Percentiles rank a stretch among this genome's conserved stretches.
Conservation (phyloP, 2,888 invertebrate genomes). For the Brenthis hecate region DNA sequence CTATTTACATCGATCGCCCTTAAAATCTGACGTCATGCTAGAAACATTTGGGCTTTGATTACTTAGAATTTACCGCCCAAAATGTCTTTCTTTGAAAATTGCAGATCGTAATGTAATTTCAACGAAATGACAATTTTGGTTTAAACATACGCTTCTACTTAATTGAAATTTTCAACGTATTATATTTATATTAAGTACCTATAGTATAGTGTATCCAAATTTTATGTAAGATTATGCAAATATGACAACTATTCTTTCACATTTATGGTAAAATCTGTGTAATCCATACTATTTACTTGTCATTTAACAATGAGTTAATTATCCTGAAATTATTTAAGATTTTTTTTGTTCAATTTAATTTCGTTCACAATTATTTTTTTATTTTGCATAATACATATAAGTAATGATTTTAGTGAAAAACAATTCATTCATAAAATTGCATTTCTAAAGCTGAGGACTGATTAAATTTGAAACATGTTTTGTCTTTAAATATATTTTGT, state of each 20-base stretch:
- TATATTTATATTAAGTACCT: constrained; percentile 76
- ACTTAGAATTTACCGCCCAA: constrained; percentile 36
- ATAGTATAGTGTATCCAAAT: constrained; percentile 74
- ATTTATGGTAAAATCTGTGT: constrained; percentile 51
- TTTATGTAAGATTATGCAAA: constrained; percentile 70
- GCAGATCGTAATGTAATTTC: constrained; percentile 52
- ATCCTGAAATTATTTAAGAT: constrained; percentile 61
- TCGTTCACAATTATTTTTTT: constrained; percentile 52
- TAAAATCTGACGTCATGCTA: constrained; percentile 62
- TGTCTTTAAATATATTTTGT: constrained; percentile 83
- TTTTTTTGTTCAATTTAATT: constrained; percentile 52
- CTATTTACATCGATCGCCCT: constrained; percentile 47
- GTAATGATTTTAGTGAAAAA: constrained; percentile 59
- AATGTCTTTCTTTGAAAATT: constrained; percentile 37
- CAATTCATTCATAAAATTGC: constrained; percentile 79
- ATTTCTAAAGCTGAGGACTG: constrained; percentile 80
- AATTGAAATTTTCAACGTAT: constrained; percentile 77
- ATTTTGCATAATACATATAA: constrained; percentile 73
- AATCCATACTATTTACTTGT: constrained; percentile 44
- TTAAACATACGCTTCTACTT: constrained; percentile 79
- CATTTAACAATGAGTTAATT: constrained; percentile 55
- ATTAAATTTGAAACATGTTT: constrained; percentile 80
- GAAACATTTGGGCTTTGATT: constrained; percentile 50
- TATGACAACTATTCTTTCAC: constrained; percentile 72
- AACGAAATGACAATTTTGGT: constrained; percentile 58